Percentiles rank a stretch among this genome's conserved stretches.
Conservation (phyloP, 2,797 vertebrate genomes). For the Peromyscus eremicus region DNA sequence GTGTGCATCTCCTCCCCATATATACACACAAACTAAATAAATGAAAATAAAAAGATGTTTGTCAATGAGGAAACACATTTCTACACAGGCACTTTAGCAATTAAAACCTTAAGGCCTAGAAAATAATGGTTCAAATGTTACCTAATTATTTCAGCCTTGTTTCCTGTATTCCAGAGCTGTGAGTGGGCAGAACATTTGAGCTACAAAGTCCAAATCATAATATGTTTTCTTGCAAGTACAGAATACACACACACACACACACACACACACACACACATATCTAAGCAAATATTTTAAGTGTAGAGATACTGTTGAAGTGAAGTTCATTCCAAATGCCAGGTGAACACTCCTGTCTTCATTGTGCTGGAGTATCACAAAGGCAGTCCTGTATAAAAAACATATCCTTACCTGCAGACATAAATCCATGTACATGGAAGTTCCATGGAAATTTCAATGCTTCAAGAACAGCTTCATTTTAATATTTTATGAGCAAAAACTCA, state of each 20-base stretch:
- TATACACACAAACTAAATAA: not conserved
- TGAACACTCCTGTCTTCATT: not conserved
- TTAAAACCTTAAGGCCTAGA: not conserved
- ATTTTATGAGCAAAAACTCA: not conserved
- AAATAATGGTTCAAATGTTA: not conserved
- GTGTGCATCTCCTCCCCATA: no score
- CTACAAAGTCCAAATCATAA: not conserved
- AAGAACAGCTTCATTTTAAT: slow-evolving; percentile 20
- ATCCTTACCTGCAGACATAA: not conserved
- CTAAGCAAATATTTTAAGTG: not conserved
- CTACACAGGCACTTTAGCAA: not conserved
- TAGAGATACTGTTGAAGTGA: not conserved
- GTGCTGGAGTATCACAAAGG: not conserved
- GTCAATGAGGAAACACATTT: slow-evolving; percentile 48
- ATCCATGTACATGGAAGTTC: not conserved
- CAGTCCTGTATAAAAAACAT: not conserved
- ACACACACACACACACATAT: not conserved
- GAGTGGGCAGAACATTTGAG: slow-evolving; percentile 5
- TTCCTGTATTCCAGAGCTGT: slow-evolving; percentile 30
- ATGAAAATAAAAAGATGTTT: slow-evolving; percentile 21
- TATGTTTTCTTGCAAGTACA: slow-evolving; percentile 11
- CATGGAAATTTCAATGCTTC: not conserved
- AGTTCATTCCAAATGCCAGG: not conserved
- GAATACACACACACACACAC: not conserved
- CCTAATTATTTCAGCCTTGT: not conserved